Evolutionary conservation across 2,888 invertebrate species (phyloP).

Genomic region (Cryptocephalus moraei): DNA sequence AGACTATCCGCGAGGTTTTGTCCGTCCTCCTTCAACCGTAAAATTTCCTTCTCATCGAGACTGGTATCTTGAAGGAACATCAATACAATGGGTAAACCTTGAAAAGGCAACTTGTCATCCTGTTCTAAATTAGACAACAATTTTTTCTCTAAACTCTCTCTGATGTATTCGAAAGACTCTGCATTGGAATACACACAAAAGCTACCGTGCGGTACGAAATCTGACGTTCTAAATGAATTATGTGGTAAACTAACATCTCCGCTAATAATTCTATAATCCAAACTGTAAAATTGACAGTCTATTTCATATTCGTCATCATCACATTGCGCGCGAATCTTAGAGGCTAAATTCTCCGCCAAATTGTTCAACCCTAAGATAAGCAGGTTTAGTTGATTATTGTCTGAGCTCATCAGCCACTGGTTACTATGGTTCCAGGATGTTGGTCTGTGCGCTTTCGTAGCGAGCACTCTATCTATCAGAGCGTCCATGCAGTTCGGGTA

Average conservation of each 20-base stretch:
- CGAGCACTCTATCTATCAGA: conserved; percentile 60
- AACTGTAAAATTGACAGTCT: conserved; percentile 67
- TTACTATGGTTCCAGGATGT: conserved; percentile 52
- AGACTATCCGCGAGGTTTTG: conserved; percentile 81
- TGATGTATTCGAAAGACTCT: conserved; percentile 84
- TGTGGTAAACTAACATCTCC: conserved; percentile 73
- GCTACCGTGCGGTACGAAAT: conserved; percentile 85
- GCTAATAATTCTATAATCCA: conserved; percentile 78
- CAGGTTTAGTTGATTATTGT: conserved; percentile 70
- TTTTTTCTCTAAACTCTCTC: conserved; percentile 85
- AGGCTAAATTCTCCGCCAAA: conserved; percentile 77
- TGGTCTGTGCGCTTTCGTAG: conserved; percentile 56
- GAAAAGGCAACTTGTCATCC: conserved; percentile 79
- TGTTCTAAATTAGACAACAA: conserved; percentile 80
- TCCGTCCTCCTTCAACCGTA: conserved; percentile 78
- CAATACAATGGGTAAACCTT: conserved; percentile 79
- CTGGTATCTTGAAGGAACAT: conserved; percentile 80
- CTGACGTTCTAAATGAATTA: conserved; percentile 72
- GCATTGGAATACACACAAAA: conserved; percentile 86
- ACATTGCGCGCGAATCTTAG: conserved; percentile 76
- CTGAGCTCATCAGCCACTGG: conserved; percentile 54
- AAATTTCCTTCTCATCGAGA: conserved; percentile 76
- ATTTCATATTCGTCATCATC: conserved; percentile 79
- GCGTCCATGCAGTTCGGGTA: conserved; percentile 74
- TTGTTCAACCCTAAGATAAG: conserved; percentile 81